Evolutionary conservation across 1,140 invertebrate genomes (phyloP).

Genomic region (Psix sp.): DNA sequence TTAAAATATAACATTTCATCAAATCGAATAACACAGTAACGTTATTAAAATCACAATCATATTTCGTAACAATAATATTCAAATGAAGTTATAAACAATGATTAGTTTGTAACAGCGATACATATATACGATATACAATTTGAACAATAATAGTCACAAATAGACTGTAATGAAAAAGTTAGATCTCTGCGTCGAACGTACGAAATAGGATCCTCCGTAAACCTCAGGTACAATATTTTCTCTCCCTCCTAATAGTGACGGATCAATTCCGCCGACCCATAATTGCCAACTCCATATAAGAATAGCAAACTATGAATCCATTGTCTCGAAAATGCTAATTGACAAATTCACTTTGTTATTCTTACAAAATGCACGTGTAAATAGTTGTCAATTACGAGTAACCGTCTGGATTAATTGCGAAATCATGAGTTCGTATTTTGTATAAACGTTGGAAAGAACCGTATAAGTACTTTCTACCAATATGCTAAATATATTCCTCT

Average conservation of each 20-base stretch:
- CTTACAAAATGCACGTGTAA: constrained; percentile 31
- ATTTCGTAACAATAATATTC: no score
- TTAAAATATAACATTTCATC: background rate
- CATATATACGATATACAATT: no score
- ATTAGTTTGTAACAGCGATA: no score
- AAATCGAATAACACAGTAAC: no score
- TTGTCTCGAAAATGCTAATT: constrained; percentile 46
- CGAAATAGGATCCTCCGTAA: no score
- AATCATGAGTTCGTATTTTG: constrained; percentile 15
- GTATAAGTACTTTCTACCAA: constrained; percentile 12
- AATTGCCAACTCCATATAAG: constrained; percentile 1
- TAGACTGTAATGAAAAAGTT: no score
- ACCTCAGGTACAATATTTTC: no score
- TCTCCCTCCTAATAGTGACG: constrained; percentile 21
- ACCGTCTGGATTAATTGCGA: constrained; percentile 3
- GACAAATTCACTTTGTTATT: constrained; percentile 50
- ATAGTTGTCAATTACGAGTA: constrained; percentile 20
- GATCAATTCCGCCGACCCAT: constrained; percentile 18
- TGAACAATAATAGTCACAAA: no score
- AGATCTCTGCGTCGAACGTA: no score
- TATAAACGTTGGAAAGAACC: background rate
- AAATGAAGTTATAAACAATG: no score
- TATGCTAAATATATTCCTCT: constrained; percentile 20
- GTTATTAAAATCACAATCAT: no score
- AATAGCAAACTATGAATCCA: constrained; percentile 34